Evolutionary conservation across 2,888 invertebrate genomes (phyloP).

Genomic region (Drosophila tripunctata): DNA sequence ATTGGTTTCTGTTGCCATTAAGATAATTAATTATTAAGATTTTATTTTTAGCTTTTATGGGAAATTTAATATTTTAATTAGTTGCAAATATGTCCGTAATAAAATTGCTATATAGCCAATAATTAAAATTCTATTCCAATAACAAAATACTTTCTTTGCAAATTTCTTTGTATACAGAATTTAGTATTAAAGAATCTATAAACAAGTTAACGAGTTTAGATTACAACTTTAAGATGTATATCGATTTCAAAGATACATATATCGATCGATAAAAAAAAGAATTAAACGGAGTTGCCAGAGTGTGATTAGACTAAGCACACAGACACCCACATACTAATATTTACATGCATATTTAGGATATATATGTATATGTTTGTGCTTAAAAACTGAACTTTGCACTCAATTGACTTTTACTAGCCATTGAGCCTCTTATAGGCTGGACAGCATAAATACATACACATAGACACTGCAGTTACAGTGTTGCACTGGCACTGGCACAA

Average conservation of each 20-base stretch:
- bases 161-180: too few relatives aligned
- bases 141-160: too few relatives aligned
- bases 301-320: background rate
- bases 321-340: background rate
- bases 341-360: background rate
- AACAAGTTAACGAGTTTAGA: background rate
- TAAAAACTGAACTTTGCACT: conserved; percentile 3
- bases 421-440: conserved; percentile 10
- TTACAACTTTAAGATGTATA: too few relatives aligned
- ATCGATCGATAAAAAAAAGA: background rate
- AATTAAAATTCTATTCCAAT: too few relatives aligned
- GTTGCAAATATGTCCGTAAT: too few relatives aligned
- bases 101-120: too few relatives aligned
- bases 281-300: background rate
- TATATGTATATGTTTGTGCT: background rate
- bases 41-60: too few relatives aligned
- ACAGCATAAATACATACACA: background rate
- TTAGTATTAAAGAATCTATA: too few relatives aligned
- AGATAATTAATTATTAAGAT: too few relatives aligned
- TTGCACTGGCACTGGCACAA: conserved; percentile 39
- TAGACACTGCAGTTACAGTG: conserved; percentile 2
- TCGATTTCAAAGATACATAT: too few relatives aligned
- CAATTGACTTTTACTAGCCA: conserved; percentile 5
- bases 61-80: too few relatives aligned
- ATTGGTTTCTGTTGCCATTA: too few relatives aligned